Evolutionary conservation across 2,888 invertebrate species (phyloP).

Genomic region (Nomada ferruginata): DNA sequence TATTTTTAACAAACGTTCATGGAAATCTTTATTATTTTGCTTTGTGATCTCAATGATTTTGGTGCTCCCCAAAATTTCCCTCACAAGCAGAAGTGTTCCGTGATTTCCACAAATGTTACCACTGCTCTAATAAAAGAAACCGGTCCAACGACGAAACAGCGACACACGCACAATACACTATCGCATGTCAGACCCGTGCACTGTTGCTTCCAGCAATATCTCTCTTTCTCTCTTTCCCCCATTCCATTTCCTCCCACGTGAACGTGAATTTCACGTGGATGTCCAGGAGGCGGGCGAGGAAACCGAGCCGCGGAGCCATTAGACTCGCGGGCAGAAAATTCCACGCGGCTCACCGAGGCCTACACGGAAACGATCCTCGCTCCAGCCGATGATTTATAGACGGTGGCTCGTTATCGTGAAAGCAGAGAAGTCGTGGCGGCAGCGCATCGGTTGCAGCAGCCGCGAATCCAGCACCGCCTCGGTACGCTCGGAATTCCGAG

Average conservation of each 20-base stretch:
- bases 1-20: too few species aligned
- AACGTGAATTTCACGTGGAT: constrained; percentile 28
- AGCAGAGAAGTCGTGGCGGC: constrained; percentile 66
- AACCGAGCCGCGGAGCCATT: constrained; percentile 48
- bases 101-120: too few species aligned
- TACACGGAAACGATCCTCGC: constrained; percentile 73
- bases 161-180: too few species aligned
- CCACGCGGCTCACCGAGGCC: constrained; percentile 42
- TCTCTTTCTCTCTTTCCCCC: too few species aligned
- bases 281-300: constrained; percentile 32
- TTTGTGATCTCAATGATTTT: too few species aligned
- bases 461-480: constrained; percentile 48
- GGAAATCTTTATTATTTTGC: too few species aligned
- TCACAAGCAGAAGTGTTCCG: too few species aligned
- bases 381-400: constrained; percentile 80
- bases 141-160: too few species aligned
- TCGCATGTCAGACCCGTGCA: too few species aligned
- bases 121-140: too few species aligned
- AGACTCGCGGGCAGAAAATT: constrained; percentile 58
- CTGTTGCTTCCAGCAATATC: too few species aligned
- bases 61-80: too few species aligned
- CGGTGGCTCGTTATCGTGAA: constrained; percentile 81
- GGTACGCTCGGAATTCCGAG: constrained; percentile 66
- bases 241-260: constrained; percentile 35
- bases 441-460: constrained; percentile 58